These are phyloP conservation scores for Cristatella mucedo DNA, from an alignment of 2,888 invertebrate species.

Conservation along the genomic window DNA sequence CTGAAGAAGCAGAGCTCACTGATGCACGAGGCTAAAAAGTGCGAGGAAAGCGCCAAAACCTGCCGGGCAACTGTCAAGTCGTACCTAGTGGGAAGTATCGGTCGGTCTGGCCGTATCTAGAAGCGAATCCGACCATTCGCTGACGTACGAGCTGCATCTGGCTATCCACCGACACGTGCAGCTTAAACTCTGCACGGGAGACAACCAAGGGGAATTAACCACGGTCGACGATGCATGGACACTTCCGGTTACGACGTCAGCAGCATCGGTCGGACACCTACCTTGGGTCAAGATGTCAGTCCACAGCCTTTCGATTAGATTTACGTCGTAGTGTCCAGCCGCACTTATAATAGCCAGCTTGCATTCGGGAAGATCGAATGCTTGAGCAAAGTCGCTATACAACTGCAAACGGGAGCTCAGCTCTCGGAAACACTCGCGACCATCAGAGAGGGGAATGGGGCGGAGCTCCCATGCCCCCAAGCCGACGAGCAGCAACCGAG, in stretches of 20 bases:
- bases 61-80: constrained; percentile 18
- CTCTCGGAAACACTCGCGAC: too few relatives aligned
- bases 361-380: constrained; percentile 74
- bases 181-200: constrained; percentile 19
- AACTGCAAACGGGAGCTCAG: too few relatives aligned
- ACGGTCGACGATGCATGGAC: background rate
- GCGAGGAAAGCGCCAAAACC: too few relatives aligned
- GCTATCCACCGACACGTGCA: constrained; percentile 14
- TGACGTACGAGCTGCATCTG: constrained; percentile 42
- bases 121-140: constrained; percentile 59
- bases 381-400: constrained; percentile 79
- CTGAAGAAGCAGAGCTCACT: too few relatives aligned
- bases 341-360: constrained; percentile 86
- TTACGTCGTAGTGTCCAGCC: constrained; percentile 74
- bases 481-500: too few relatives aligned
- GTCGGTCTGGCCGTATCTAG: constrained; percentile 61
- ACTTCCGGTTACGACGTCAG: background rate
- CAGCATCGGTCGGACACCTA: constrained; percentile 12
- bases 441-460: too few relatives aligned
- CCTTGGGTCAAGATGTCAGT: constrained; percentile 53
- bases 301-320: constrained; percentile 79
- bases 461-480: too few relatives aligned
- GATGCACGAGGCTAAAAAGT: too few relatives aligned
- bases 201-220: too few relatives aligned
- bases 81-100: constrained; percentile 73